These are phyloP conservation scores for Tethya wilhelma DNA, from an alignment of 37 sponge, comb jelly and placozoan genomes.

Conservation along the genomic window DNA sequence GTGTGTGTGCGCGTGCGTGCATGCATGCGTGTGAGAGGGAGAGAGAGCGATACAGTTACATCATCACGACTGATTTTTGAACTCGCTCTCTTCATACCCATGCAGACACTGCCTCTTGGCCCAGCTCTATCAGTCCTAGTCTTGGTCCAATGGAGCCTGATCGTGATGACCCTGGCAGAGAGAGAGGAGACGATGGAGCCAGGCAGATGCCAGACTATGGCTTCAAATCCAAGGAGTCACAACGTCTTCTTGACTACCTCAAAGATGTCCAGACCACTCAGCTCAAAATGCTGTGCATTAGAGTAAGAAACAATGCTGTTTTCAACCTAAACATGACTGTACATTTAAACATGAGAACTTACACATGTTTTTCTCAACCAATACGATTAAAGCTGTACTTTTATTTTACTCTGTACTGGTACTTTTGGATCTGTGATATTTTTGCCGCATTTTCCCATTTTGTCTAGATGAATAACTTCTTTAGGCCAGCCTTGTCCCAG, in stretches of 20 bases:
- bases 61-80: neutral
- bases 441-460: neutral
- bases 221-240: constrained; percentile 36
- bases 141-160: constrained; percentile 40
- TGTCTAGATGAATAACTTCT: constrained; percentile 74
- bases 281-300: constrained; percentile 57
- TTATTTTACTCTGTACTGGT: neutral
- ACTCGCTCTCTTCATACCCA: neutral
- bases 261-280: constrained; percentile 40
- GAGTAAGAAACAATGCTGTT: constrained; percentile 36
- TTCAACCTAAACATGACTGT: too few relatives aligned
- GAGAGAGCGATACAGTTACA: neutral
- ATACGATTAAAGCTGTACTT: neutral
- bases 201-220: constrained; percentile 41
- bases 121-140: constrained; percentile 7
- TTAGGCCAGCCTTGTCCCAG: constrained; percentile 62
- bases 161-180: neutral
- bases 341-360: too few relatives aligned
- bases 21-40: neutral
- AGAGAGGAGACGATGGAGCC: too few relatives aligned
- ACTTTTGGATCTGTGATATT: neutral
- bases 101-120: neutral
- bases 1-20: too few relatives aligned
- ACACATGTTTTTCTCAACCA: too few relatives aligned
- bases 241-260: constrained; percentile 50